Evolutionary conservation across 2,797 vertebrate genomes (phyloP), one percentile per base, ranked within the genome.

Genomic region (Gymnopithys bicolor): DNA sequence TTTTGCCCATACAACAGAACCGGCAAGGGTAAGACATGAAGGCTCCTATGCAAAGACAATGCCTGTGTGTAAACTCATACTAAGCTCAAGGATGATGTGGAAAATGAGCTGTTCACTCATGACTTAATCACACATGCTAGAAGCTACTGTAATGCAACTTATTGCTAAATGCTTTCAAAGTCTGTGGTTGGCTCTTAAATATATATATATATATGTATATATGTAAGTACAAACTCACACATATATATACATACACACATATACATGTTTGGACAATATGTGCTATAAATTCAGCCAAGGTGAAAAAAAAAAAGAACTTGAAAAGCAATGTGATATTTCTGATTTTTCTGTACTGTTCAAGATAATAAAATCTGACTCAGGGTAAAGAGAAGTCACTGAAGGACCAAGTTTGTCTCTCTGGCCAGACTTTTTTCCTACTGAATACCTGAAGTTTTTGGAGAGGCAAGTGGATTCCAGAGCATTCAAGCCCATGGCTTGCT

Each of bases 111-210:
- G 49, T 76, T 94, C 95, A 95, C 49, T 93, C 49, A 91, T n/a
- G 32, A 94, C 78, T 90, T 79, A 79, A 85, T 93, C 93, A 96
- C 84, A 95, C 79, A 66, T 96, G 87, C 95, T 93, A 87, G 97
- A 97, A 97, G 92, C 95, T 93, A 84, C 88, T 96, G 89, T 74
- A 93, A 92, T 95, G 95, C 93, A 94, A 45, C 91, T 97, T 97
- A 97, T 97, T 97, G 97, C 97, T 97, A 96, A 97, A 96, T 84
- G 96, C 90, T 95, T 97, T 77, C 75, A 79, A 96, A 96, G 69
- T 95, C 93, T 84, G 39, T 89, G 83, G 64, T 74, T 82, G 76
- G 37, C 87, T 96, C 80, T 92, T 87, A 76, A 87, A 92, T 81
- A 68, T 24, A 62, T 28, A 30, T 24, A 0, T 37, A 37, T 37